These are phyloP conservation scores for Oreochromis aureus DNA, from an alignment of 2,113 vertebrate genomes.

Conservation along the genomic window DNA sequence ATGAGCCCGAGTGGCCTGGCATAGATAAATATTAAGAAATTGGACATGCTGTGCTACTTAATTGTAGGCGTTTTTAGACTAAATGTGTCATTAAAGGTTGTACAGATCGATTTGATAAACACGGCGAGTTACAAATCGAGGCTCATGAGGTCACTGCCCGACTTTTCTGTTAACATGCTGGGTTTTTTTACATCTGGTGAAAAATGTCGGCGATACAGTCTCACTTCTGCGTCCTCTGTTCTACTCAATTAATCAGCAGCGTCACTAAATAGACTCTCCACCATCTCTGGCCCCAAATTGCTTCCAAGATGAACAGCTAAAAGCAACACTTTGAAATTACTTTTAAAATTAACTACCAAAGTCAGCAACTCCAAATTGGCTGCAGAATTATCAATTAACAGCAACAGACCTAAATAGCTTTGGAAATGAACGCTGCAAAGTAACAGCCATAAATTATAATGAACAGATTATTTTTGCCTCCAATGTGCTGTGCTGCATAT, in stretches of 20 bases:
- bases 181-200: rapidly evolving
- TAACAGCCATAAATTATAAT: not conserved
- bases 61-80: not conserved
- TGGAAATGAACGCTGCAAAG: constrained; percentile 5
- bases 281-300: constrained; percentile 10
- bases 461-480: not conserved
- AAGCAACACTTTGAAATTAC: constrained; percentile 40
- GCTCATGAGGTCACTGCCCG: not conserved
- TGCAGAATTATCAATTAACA: constrained; percentile 41
- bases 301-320: constrained; percentile 31
- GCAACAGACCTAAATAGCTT: not conserved
- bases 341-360: constrained; percentile 47
- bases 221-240: not conserved
- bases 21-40: rapidly evolving
- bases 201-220: not conserved
- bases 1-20: rapidly evolving
- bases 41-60: no score
- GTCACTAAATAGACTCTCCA: constrained; percentile 11
- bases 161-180: not conserved
- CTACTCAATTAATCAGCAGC: not conserved
- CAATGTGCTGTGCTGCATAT: not conserved
- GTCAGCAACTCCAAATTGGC: constrained; percentile 30
- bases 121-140: not conserved
- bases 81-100: not conserved
- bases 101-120: not conserved